phyloP scores from a whole-genome alignment of 2,113 vertebrate species.

The Labrus mixtus region DNA sequence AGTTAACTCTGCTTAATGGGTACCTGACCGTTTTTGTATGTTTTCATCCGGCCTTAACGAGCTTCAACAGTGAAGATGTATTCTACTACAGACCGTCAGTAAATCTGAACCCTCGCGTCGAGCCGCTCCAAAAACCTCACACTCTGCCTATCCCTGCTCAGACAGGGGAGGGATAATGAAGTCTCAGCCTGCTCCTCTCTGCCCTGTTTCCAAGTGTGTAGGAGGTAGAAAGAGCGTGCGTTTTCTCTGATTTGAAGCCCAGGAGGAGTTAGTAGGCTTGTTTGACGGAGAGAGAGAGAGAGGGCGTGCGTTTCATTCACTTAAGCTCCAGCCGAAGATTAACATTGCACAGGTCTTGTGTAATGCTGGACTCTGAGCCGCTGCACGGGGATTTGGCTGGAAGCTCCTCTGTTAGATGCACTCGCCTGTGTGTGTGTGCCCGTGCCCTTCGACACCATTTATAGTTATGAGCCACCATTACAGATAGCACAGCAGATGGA shows the following conservation, averaged over 20 bases:
- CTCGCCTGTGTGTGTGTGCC: conserved; percentile 32
- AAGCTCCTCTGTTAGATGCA: conserved; percentile 47
- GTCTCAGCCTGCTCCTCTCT: conserved; percentile 57
- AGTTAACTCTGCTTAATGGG: background rate
- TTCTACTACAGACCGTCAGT: background rate
- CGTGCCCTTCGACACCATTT: conserved; percentile 61
- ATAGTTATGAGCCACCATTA: conserved; percentile 36
- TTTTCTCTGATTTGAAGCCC: conserved; percentile 56
- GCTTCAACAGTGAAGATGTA: background rate
- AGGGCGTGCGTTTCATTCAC: conserved; percentile 59
- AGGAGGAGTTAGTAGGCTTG: conserved; percentile 52
- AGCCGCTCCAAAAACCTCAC: conserved; percentile 26
- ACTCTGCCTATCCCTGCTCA: conserved; percentile 41
- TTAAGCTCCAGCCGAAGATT: conserved; percentile 70
- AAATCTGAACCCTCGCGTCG: conserved; percentile 38
- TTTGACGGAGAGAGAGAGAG: conserved; percentile 41
- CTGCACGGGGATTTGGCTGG: conserved; percentile 64
- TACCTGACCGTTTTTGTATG: background rate
- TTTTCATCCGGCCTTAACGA: conserved; percentile 5
- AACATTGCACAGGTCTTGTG: conserved; percentile 70
- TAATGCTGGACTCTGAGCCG: conserved; percentile 65
- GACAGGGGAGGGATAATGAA: conserved; percentile 58
- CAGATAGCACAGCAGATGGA: conserved; percentile 43
- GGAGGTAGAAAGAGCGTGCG: conserved; percentile 67
- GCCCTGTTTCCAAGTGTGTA: conserved; percentile 63